Evolutionary conservation across 2,113 vertebrate genomes (phyloP).

Genomic region (Anoura caudifer): DNA sequence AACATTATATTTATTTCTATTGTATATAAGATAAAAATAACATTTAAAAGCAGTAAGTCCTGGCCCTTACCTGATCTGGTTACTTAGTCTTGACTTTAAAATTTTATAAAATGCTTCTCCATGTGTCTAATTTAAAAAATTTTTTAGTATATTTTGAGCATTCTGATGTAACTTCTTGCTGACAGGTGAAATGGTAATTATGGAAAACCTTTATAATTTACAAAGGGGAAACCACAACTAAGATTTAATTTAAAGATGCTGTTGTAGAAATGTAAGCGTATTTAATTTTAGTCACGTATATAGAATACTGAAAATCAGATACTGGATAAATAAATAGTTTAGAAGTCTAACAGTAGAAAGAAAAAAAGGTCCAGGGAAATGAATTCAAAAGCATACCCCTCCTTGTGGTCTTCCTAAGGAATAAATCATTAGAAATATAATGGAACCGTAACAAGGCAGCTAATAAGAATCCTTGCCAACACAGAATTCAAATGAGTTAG

Average conservation of each 20-base stretch:
- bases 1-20: conserved; percentile 3
- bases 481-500: not conserved
- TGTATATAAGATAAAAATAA: not conserved
- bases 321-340: not conserved
- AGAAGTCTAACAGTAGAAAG: not conserved
- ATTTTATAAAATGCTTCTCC: conserved; percentile 14
- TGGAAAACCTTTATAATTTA: conserved; percentile 1
- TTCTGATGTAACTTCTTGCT: not conserved
- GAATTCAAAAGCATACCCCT: not conserved
- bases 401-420: not conserved
- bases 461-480: not conserved
- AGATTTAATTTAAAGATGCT: not conserved
- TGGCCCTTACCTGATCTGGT: not conserved
- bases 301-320: not conserved
- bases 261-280: not conserved
- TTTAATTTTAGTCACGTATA: not conserved
- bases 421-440: not conserved
- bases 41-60: not conserved
- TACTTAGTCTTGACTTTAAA: conserved; percentile 23
- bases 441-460: not conserved
- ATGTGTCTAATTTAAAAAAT: not conserved
- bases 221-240: not conserved
- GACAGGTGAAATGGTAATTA: conserved; percentile 24
- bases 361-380: not conserved
- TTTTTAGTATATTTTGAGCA: not conserved